phyloP scores from a whole-genome alignment of 1,140 invertebrate species.

The Zaprionus gabonicus region DNA sequence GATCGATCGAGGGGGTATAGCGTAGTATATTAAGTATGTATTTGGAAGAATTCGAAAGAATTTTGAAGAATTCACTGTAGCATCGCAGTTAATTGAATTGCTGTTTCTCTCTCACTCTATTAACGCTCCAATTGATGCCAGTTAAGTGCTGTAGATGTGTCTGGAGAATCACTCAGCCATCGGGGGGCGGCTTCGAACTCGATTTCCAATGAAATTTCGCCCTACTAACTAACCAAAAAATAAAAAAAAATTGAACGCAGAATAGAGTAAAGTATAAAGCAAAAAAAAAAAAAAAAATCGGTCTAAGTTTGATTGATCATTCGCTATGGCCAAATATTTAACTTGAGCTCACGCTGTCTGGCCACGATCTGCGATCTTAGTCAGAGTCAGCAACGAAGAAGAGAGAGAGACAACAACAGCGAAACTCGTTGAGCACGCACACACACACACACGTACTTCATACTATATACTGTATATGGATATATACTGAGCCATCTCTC shows the following conservation, averaged over 20 bases:
- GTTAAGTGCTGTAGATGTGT: conserved; percentile 39
- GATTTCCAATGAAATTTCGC: conserved; percentile 22
- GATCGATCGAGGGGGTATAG: not conserved
- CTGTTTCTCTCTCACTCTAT: conserved; percentile 14
- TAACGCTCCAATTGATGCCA: conserved; percentile 78
- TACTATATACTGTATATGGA: conserved; percentile 9
- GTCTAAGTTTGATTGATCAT: conserved; percentile 69
- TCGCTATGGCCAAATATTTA: conserved; percentile 72
- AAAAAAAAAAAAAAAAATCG: conserved; percentile 1
- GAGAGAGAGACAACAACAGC: conserved; percentile 9
- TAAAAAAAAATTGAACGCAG: not conserved
- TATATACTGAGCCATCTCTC: not conserved
- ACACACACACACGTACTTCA: not conserved
- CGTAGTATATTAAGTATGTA: not conserved
- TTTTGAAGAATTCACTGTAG: conserved; percentile 21
- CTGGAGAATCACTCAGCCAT: conserved; percentile 14
- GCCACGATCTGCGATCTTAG: conserved; percentile 52
- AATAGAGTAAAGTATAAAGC: not conserved
- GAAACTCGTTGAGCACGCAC: conserved; percentile 37
- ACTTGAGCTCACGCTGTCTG: conserved; percentile 63
- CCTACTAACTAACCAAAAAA: conserved; percentile 14
- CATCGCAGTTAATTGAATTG: conserved; percentile 7
- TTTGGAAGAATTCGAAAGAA: not conserved
- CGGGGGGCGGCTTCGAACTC: conserved; percentile 20
- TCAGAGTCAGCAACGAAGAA: conserved; percentile 35